Conservation (phyloP, 2,888 invertebrate species). For the Acrobeloides nanus region DNA sequence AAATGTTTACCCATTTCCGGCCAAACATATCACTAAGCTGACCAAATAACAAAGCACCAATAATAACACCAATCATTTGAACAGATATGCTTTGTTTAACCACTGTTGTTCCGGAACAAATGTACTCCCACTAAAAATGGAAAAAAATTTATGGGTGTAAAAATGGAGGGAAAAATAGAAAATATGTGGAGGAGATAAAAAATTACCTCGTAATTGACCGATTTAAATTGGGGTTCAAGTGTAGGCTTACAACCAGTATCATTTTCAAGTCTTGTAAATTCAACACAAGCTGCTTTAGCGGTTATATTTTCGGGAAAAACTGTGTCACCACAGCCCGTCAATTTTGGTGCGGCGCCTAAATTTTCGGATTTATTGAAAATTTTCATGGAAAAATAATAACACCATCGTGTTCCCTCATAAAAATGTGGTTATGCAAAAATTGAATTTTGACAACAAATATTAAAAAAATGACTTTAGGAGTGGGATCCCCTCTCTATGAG, state of each 20-base stretch:
- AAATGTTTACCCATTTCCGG: constrained; percentile 19
- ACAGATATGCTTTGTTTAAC: constrained; percentile 42
- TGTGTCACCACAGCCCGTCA: constrained; percentile 14
- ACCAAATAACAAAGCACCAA: constrained; percentile 40
- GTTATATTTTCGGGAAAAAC: constrained; percentile 1
- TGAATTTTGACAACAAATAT: no score
- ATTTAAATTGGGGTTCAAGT: constrained; percentile 20
- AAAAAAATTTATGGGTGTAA: neutral
- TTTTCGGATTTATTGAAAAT: no score
- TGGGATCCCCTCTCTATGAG: no score
- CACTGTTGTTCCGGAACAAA: constrained; percentile 28
- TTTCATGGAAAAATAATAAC: no score
- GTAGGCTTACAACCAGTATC: neutral
- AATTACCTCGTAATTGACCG: constrained; percentile 23
- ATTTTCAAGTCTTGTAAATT: neutral
- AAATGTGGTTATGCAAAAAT: no score
- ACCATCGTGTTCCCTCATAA: no score
- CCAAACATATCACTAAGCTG: constrained; percentile 34
- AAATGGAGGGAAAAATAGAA: constrained; percentile 1
- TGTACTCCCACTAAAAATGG: constrained; percentile 22
- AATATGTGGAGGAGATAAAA: neutral
- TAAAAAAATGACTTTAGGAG: no score
- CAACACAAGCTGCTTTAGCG: constrained; percentile 18
- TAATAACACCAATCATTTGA: constrained; percentile 48
- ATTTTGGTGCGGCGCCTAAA: constrained; percentile 11